Percentiles rank a stretch among this genome's conserved stretches.
These are phyloP conservation scores for Rhinoderma darwinii DNA, from an alignment of 2,113 vertebrate genomes.

Conservation along the genomic window DNA sequence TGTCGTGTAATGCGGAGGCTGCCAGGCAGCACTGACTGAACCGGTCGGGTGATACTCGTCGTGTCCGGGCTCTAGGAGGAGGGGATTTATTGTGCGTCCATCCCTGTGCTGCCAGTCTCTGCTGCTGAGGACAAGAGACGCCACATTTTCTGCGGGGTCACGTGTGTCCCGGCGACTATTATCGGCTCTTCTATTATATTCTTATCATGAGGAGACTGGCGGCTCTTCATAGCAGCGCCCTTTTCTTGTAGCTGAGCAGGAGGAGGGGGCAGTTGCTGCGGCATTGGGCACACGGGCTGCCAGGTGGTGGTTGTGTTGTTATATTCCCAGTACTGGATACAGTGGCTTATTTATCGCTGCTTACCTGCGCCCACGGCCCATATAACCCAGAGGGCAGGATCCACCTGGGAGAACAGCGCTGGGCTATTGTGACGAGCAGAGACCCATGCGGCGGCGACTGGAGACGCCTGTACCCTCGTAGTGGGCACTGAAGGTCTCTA, in stretches of 20 bases:
- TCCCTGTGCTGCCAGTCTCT: background rate
- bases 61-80: constrained; percentile 4
- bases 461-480: too few species aligned
- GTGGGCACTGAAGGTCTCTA: background rate
- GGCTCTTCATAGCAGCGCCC: background rate
- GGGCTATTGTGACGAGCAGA: too few species aligned
- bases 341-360: background rate
- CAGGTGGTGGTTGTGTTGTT: background rate
- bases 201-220: background rate
- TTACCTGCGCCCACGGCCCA: background rate
- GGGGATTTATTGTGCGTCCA: constrained; percentile 1
- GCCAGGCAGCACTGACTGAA: constrained; percentile 30
- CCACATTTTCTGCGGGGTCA: constrained; percentile 7
- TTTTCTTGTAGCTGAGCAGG: background rate
- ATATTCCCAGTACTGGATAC: background rate
- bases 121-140: background rate
- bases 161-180: background rate
- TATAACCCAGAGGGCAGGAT: too few species aligned
- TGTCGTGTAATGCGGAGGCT: constrained; percentile 48
- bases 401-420: too few species aligned
- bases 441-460: too few species aligned
- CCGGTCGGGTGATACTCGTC: constrained; percentile 18
- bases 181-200: background rate
- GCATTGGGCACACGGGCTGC: background rate
- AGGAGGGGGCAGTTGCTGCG: constrained; percentile 29